Evolutionary conservation across 2,797 vertebrate genomes (phyloP).

Genomic region (Peromyscus eremicus): DNA sequence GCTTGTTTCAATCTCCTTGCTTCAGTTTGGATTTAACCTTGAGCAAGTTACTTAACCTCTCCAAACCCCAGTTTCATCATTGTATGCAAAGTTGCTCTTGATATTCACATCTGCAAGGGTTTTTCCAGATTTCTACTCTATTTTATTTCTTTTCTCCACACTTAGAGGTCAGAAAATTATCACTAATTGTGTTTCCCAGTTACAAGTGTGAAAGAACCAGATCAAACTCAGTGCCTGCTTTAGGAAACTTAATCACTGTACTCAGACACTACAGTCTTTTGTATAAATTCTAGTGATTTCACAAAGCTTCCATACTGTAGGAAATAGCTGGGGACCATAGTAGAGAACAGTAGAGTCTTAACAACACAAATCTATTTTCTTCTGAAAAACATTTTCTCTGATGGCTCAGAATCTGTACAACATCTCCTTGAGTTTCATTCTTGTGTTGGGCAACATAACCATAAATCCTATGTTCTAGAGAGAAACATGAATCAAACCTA

Average conservation of each 20-base stretch:
- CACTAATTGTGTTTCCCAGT: too few relatives aligned
- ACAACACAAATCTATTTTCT: too few relatives aligned
- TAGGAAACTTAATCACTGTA: neutral
- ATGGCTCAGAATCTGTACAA: too few relatives aligned
- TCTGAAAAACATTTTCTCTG: too few relatives aligned
- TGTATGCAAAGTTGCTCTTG: neutral
- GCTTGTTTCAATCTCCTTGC: neutral
- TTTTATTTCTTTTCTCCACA: neutral
- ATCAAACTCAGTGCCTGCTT: neutral
- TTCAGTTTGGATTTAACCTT: neutral
- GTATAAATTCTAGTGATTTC: neutral
- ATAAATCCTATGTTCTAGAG: neutral
- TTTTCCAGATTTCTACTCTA: neutral
- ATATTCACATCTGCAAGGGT: neutral
- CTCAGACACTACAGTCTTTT: neutral
- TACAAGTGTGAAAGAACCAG: neutral
- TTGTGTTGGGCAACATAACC: neutral
- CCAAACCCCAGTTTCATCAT: neutral
- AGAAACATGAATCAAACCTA: neutral
- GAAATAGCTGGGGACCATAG: neutral
- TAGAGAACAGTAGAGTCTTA: neutral
- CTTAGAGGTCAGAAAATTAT: neutral
- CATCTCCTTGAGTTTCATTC: neutral
- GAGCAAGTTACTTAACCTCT: neutral
- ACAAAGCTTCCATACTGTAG: neutral